Evolutionary conservation across 2,113 vertebrate species (phyloP), one percentile per base, ranked within the genome.

Genomic region (Silurus asotus): DNA sequence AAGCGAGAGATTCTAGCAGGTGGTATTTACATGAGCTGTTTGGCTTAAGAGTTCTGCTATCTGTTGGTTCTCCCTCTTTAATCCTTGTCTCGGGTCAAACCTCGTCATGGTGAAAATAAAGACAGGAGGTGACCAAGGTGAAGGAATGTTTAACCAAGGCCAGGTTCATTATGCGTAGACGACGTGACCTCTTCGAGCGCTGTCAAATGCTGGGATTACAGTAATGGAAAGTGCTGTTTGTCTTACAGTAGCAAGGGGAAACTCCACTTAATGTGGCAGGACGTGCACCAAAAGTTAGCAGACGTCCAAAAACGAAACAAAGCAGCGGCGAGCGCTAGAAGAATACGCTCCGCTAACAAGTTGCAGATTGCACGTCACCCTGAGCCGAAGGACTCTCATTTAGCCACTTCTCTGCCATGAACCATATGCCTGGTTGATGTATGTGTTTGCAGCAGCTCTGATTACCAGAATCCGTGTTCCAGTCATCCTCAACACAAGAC

Each of bases 51-150:
- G 93, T 58, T 88, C 93, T 92, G 89, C 82, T 92, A 82, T 90
- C 93, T 94, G 90, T 94, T 94, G 90, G 92, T 94, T 96, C 96
- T 93, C 91, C 93, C 92, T 91, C 90, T 94, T 90, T 93, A 92
- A 93, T 94, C 84, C 28, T 95, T 93, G 93, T 91, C 92, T 90
- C 90, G 81, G 81, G 91, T 90, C 92, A 93, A 91, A 87, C 89
- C 2, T 78, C 87, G 75, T 89, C 88, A 94, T 72, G 28, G 75
- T 49, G 88, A 82, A 88, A 65, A 87, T 83, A 62, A 88, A 90
- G 89, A 88, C 48, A 82, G 89, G 86, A 90, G 90, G 85, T 90
- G 53, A 75, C 61, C 0, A 49, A 81, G 89, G 84, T 90, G 90
- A 85, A 90, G 61, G 80, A 65, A 0, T 90, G 90, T 94, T 93